Evolutionary conservation across 2,113 vertebrate genomes (phyloP), one percentile per base, ranked within the genome.

Genomic region (Urocitellus parryii): DNA sequence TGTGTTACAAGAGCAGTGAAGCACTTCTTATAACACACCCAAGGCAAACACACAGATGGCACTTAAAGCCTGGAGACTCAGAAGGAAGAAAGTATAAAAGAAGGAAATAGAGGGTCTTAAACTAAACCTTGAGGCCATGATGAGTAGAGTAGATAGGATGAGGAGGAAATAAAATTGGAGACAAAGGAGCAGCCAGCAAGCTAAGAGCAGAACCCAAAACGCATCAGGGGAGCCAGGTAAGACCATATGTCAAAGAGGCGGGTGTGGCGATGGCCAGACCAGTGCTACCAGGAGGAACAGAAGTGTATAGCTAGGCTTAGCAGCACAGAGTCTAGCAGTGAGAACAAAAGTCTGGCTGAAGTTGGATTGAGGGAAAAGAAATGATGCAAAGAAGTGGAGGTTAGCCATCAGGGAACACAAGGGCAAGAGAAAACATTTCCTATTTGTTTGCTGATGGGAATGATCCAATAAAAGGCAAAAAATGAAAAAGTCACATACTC

Each of bases 341-440:
- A 53, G 34, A 68, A 45, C 42, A 29, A 1, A 63, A 51, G 20
- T 88, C 32, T 65, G 80, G 5, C 5, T 13, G 29, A 5, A 74
- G 53, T 48, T 4, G 25, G 61, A 34, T 86, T 72, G 29, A 61
- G 73, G 8, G 53, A 53, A 51, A 76, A 70, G 48, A 20, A 37
- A 14, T 4, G 12, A n/a, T 53, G 56, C 9, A 45, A 53, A 82
- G 67, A 92, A 86, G 34, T 14, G 32, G 27, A 17, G 85, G 45
- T 53, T 14, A 74, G 51, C 78, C 67, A 14, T 76, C n/a, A 76
- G 39, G 34, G 25, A 48, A 63, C 79, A 68, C 0, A 0, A 16
- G 65, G 53, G 86, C n/a, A 70, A 94, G 72, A 67, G 53, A 92
- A 93, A 67, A 39, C 51, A 14, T 76, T 89, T 63, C 56, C 6